Evolutionary conservation across 2,888 invertebrate species (phyloP), one percentile per base, ranked within the genome.

Genomic region (Eupithecia exiguata): DNA sequence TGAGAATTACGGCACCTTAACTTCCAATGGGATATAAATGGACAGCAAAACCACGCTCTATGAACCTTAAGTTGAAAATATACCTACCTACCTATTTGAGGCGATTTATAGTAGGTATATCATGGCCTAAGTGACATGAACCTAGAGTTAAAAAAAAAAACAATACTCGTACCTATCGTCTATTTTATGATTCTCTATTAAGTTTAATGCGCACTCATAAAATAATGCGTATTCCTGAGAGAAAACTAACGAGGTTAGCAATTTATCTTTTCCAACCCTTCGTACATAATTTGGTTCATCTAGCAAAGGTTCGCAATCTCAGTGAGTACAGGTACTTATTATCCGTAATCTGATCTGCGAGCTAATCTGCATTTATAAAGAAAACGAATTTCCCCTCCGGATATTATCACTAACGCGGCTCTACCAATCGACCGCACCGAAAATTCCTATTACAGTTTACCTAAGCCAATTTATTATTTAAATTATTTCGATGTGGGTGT

Each of bases 201-300:
- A 30, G 1, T 30, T 30, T 30, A 30, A 30, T 30, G 1, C 30
- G 1, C 4, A 30, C 30, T 30, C 30, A 30, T 30, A 30, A 63
- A 63, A 63, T n/a, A 5, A n/a, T 62, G n/a, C n/a, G 35, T 38
- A 21, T 38, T 63, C 35, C 18, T n/a, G 40, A 68, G 58, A 40
- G 53, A 53, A 53, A 68, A 66, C 46, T 72, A 78, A 68, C 16
- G 69, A 67, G 71, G 67, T 73, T 10, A 53, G 46, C 74, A 78
- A 81, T 78, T 74, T 79, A 81, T 82, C 79, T 80, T 78, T 78
- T 79, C 79, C 79, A 79, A 80, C 79, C 77, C 78, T 79, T 74
- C 72, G 70, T 79, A 74, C 73, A 79, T 80, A 80, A 78, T 76
- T 78, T 75, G 68, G 71, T 73, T 79, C 76, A 71, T 67, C 72